These are phyloP conservation scores for Pygoscelis antarcticus DNA, from an alignment of 2,113 vertebrate species.

Conservation along the genomic window DNA sequence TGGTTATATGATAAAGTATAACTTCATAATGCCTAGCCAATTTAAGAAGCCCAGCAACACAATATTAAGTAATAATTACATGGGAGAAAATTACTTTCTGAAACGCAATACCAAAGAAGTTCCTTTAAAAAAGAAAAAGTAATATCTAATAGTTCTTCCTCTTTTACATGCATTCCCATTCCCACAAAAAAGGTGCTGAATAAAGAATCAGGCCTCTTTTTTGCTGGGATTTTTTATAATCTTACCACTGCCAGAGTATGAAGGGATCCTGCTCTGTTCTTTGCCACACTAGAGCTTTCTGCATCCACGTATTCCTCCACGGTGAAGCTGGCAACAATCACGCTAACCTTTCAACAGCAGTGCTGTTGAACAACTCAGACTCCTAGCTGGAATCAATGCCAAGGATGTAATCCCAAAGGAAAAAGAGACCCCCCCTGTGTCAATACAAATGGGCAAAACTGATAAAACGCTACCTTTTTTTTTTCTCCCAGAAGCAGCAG, in stretches of 20 bases:
- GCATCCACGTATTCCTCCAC: neutral
- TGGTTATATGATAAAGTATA: neutral
- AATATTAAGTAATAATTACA: neutral
- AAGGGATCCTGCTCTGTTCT: neutral
- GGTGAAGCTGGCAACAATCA: neutral
- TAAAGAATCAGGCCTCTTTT: neutral
- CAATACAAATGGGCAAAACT: neutral
- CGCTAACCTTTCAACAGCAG: neutral
- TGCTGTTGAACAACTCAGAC: neutral
- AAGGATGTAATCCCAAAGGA: neutral
- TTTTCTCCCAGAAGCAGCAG: neutral
- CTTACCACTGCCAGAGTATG: neutral
- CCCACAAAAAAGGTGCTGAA: neutral
- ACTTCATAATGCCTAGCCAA: neutral
- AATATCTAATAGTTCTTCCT: neutral
- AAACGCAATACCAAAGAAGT: neutral
- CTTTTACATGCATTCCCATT: neutral
- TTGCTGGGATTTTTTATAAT: neutral
- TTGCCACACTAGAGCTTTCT: neutral
- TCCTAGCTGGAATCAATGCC: neutral
- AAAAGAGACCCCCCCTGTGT: neutral
- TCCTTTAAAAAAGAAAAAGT: neutral
- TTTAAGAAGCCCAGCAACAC: neutral
- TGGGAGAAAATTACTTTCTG: neutral
- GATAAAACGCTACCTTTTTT: neutral